Conservation (phyloP, 2,113 vertebrate genomes). For the Craseonycteris thonglongyai region DNA sequence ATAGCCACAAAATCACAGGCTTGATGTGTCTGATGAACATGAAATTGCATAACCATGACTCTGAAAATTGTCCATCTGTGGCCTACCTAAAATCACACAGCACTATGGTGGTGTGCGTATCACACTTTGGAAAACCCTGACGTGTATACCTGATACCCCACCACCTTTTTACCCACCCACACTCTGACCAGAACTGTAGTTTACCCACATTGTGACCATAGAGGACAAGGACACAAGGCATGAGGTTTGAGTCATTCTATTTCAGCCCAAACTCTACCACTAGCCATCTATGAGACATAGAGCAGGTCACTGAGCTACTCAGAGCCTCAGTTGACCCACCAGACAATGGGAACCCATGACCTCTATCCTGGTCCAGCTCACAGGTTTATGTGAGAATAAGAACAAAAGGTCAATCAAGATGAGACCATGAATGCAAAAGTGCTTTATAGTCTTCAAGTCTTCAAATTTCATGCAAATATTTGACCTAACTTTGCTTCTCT, state of each 20-base stretch:
- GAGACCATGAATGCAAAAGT: neutral
- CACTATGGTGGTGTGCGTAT: rapidly evolving
- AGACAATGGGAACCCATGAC: neutral
- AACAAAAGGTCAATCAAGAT: neutral
- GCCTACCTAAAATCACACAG: neutral
- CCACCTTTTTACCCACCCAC: neutral
- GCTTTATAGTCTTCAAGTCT: neutral
- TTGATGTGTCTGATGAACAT: neutral
- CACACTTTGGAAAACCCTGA: neutral
- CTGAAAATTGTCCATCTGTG: neutral
- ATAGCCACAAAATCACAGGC: neutral
- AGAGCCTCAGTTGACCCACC: neutral
- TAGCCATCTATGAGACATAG: neutral
- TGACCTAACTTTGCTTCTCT: neutral
- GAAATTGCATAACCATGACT: neutral
- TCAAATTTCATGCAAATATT: neutral
- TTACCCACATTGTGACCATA: neutral
- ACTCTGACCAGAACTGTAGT: neutral
- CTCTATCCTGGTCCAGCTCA: neutral
- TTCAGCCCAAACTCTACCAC: neutral
- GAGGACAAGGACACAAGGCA: neutral
- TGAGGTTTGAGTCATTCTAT: neutral
- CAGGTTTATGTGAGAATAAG: neutral
- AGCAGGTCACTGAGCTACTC: neutral
- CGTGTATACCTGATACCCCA: neutral